These are phyloP conservation scores for Dynastes tityus DNA, from an alignment of 2,888 invertebrate species.

Conservation along the genomic window DNA sequence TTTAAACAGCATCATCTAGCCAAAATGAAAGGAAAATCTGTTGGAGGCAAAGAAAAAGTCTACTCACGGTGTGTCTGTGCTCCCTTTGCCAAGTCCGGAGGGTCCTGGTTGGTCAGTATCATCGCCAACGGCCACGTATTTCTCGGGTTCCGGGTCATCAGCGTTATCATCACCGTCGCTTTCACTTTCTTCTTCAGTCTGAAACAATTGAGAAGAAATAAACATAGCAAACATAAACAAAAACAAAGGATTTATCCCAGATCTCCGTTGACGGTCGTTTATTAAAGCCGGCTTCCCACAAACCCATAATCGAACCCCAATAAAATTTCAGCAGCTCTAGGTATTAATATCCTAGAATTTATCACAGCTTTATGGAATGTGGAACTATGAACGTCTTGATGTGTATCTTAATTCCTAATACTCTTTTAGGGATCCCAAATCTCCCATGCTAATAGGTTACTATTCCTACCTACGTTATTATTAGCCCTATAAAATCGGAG, in stretches of 20 bases:
- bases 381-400: too few species aligned
- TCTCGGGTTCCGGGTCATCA: constrained; percentile 62
- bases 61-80: constrained; percentile 70
- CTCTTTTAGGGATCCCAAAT: too few species aligned
- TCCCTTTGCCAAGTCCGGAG: constrained; percentile 67
- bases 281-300: too few species aligned
- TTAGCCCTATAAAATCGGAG: too few species aligned
- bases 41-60: constrained; percentile 58
- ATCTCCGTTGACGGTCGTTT: too few species aligned
- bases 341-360: too few species aligned
- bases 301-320: too few species aligned
- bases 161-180: constrained; percentile 62
- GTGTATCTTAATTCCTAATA: too few species aligned
- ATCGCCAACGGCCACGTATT: constrained; percentile 64
- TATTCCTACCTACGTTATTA: too few species aligned
- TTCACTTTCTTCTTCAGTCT: constrained; percentile 68
- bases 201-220: constrained; percentile 52
- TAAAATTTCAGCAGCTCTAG: background rate
- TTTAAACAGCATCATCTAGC: constrained; percentile 31
- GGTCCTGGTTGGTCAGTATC: constrained; percentile 69
- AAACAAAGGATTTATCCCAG: background rate
- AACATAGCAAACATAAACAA: constrained; percentile 41
- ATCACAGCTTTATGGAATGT: too few species aligned
- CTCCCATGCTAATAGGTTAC: too few species aligned
- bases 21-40: background rate